phyloP scores from a whole-genome alignment of 2,888 invertebrate genomes.

The Tupiocoris notatus region DNA sequence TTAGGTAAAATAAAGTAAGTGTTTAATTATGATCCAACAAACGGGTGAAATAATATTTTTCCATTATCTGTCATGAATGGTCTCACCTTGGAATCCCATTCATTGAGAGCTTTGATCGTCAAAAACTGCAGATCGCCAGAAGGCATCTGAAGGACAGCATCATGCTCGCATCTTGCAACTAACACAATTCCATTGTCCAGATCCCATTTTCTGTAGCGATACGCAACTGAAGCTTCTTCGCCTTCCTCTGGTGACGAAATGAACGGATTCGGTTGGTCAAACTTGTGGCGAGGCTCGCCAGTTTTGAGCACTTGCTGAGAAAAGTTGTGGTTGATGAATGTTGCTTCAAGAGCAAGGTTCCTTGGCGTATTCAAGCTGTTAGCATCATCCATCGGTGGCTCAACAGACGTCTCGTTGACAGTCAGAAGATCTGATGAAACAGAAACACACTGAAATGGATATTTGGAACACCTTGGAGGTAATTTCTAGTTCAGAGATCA shows the following conservation, averaged over 20 bases:
- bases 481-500: background rate
- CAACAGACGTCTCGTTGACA: constrained; percentile 96
- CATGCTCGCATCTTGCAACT: constrained; percentile 94
- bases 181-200: constrained; percentile 89
- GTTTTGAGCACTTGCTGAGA: constrained; percentile 86
- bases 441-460: background rate
- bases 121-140: constrained; percentile 89
- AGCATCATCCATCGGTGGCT: constrained; percentile 95
- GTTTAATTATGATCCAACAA: too few relatives aligned
- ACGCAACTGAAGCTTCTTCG: constrained; percentile 92
- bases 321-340: constrained; percentile 99
- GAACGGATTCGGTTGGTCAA: constrained; percentile 90
- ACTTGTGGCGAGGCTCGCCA: constrained; percentile 80
- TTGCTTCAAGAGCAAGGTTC: constrained; percentile 94
- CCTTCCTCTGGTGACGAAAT: constrained; percentile 88
- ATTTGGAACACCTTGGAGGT: too few relatives aligned
- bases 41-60: too few relatives aligned
- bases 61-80: too few relatives aligned
- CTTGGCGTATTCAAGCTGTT: constrained; percentile 93
- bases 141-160: constrained; percentile 85
- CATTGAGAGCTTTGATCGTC: constrained; percentile 95
- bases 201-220: constrained; percentile 96
- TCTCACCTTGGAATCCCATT: constrained; percentile 92
- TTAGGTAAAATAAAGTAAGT: too few relatives aligned
- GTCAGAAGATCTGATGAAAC: constrained; percentile 74